Conservation (phyloP, 2,797 vertebrate species). For the Bovichtus diacanthus region DNA sequence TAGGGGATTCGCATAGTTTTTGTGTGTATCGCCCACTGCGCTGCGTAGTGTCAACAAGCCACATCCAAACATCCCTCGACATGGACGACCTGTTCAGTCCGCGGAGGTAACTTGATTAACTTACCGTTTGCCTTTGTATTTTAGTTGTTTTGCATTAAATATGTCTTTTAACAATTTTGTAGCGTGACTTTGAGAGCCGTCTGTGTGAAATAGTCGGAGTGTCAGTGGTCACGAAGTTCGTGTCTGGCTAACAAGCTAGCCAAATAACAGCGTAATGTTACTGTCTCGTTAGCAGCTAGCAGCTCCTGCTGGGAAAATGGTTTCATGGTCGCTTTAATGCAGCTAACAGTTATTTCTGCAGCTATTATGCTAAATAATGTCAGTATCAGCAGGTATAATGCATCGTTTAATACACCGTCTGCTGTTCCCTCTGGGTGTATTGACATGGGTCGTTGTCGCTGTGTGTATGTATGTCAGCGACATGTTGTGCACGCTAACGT, state of each 20-base stretch:
- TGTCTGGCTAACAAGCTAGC: conserved; percentile 81
- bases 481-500: conserved; percentile 65
- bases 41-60: conserved; percentile 89
- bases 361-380: neutral
- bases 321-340: conserved; percentile 2
- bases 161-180: neutral
- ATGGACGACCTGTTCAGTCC: conserved; percentile 98
- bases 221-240: conserved; percentile 83
- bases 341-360: neutral
- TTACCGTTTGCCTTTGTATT: conserved; percentile 15
- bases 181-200: conserved; percentile 45
- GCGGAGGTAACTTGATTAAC: conserved; percentile 92
- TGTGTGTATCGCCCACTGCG: conserved; percentile 81
- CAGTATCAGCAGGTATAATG: neutral
- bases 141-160: neutral
- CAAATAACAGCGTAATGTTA: conserved; percentile 62
- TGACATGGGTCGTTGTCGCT: conserved; percentile 44
- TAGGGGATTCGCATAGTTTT: conserved; percentile 89
- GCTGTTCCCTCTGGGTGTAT: conserved; percentile 35
- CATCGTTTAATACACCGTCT: conserved; percentile 20
- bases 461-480: conserved; percentile 47
- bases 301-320: conserved; percentile 13
- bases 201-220: conserved; percentile 57
- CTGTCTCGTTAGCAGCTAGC: conserved; percentile 74
- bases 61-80: conserved; percentile 87